phyloP scores from a whole-genome alignment of 2,113 vertebrate genomes.

The Marmota flaviventris region DNA sequence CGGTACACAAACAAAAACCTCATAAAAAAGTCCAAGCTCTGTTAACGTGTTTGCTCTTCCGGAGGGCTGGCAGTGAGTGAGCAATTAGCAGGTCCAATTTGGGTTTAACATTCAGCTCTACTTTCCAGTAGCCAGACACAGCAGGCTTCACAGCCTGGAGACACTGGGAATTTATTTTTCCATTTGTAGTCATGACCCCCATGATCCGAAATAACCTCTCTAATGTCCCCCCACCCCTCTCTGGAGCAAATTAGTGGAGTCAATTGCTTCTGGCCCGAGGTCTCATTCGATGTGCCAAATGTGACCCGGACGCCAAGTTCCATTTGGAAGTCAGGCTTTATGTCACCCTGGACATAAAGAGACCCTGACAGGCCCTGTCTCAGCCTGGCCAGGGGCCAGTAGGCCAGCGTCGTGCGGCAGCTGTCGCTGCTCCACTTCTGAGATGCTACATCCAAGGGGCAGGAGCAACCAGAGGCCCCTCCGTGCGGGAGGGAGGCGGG shows the following conservation, averaged over 20 bases:
- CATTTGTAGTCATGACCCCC: not conserved
- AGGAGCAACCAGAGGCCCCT: fast-evolving
- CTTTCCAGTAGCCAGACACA: not conserved
- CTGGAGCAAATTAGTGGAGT: not conserved
- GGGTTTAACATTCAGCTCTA: not conserved
- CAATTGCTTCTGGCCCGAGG: not conserved
- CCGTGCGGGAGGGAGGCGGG: fast-evolving
- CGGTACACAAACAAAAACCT: not conserved
- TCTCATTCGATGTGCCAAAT: not conserved
- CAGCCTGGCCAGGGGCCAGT: not conserved
- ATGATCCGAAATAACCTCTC: not conserved
- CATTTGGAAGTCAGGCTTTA: fast-evolving
- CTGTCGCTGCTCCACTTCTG: not conserved
- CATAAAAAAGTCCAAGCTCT: not conserved
- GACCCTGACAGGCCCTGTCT: not conserved
- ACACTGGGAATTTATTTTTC: not conserved
- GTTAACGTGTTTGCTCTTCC: not conserved
- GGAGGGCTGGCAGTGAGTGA: not conserved
- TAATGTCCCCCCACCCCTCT: not conserved
- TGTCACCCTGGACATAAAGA: not conserved
- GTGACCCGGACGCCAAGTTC: not conserved
- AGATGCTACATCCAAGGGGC: fast-evolving
- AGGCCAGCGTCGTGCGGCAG: fast-evolving
- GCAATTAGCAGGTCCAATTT: not conserved
- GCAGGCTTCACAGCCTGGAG: not conserved